These are phyloP conservation scores for Labroides dimidiatus DNA, from an alignment of 2,797 vertebrate species.

Conservation along the genomic window DNA sequence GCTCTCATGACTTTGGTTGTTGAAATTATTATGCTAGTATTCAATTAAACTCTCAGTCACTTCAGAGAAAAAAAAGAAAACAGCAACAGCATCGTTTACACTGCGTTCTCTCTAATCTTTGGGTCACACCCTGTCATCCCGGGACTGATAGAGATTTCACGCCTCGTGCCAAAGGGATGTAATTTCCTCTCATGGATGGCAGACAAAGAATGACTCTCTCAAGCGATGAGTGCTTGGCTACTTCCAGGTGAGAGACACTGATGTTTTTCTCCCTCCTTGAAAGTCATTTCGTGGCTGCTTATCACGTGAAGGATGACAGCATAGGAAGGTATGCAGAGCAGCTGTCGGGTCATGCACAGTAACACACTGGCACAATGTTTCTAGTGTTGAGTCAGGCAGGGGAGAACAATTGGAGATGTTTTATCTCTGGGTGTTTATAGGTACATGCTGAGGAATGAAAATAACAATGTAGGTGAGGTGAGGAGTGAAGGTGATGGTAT, in stretches of 20 bases:
- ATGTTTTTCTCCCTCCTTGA: constrained; percentile 35
- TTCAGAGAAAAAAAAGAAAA: constrained; percentile 27
- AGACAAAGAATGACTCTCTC: constrained; percentile 50
- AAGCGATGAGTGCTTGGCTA: constrained; percentile 43
- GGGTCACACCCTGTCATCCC: constrained; percentile 51
- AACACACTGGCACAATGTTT: constrained; percentile 14
- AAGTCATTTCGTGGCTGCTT: constrained; percentile 23
- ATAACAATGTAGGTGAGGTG: neutral
- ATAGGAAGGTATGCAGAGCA: constrained; percentile 68
- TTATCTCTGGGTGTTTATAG: constrained; percentile 3
- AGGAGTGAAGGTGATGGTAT: neutral
- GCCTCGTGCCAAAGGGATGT: constrained; percentile 51
- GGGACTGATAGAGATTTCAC: constrained; percentile 48
- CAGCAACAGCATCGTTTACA: constrained; percentile 29
- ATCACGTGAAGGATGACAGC: constrained; percentile 48
- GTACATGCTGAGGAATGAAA: constrained; percentile 7
- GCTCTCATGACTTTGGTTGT: neutral
- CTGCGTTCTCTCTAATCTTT: constrained; percentile 50
- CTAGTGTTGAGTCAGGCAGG: constrained; percentile 32
- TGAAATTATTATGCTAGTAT: constrained; percentile 13
- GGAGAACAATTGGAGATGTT: constrained; percentile 16
- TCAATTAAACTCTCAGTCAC: constrained; percentile 34
- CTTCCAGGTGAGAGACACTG: constrained; percentile 46
- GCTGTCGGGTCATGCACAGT: constrained; percentile 59
- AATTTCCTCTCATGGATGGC: constrained; percentile 55